These are phyloP conservation scores for Cuniculus paca DNA, from an alignment of 2,797 vertebrate species.

Conservation along the genomic window DNA sequence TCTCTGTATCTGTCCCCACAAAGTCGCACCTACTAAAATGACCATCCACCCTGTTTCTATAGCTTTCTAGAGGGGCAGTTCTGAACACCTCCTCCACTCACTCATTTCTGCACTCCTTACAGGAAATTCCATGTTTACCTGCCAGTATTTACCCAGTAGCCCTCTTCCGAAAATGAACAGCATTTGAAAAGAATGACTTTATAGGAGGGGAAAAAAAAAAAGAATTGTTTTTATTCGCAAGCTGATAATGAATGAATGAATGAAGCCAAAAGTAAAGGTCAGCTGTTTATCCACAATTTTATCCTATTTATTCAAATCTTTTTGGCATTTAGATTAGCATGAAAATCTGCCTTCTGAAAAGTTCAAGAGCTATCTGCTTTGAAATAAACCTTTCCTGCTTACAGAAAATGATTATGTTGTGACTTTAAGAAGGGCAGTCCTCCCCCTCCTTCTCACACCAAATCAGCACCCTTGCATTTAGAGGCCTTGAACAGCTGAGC, in stretches of 20 bases:
- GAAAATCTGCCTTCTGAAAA: constrained; percentile 66
- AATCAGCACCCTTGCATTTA: neutral
- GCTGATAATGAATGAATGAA: constrained; percentile 9
- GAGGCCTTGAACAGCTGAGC: constrained; percentile 35
- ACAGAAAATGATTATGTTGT: constrained; percentile 26
- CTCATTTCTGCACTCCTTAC: neutral
- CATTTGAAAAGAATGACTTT: constrained; percentile 24
- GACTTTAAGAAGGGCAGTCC: constrained; percentile 3
- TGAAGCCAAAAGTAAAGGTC: constrained; percentile 42
- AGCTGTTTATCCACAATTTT: constrained; percentile 12
- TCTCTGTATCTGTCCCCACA: neutral
- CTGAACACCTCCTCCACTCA: neutral
- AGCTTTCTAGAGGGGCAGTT: neutral
- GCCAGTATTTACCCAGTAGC: neutral
- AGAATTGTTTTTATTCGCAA: neutral
- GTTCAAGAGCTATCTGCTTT: constrained; percentile 64
- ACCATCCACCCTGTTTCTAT: neutral
- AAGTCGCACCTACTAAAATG: neutral
- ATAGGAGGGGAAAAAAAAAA: neutral
- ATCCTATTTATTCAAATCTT: constrained; percentile 67
- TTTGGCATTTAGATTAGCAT: constrained; percentile 47
- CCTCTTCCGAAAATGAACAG: neutral
- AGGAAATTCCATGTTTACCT: neutral
- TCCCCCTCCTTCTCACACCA: neutral
- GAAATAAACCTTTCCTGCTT: constrained; percentile 58